These are phyloP conservation scores for Noctilio leporinus DNA, from an alignment of 2,113 vertebrate species.

Conservation along the genomic window DNA sequence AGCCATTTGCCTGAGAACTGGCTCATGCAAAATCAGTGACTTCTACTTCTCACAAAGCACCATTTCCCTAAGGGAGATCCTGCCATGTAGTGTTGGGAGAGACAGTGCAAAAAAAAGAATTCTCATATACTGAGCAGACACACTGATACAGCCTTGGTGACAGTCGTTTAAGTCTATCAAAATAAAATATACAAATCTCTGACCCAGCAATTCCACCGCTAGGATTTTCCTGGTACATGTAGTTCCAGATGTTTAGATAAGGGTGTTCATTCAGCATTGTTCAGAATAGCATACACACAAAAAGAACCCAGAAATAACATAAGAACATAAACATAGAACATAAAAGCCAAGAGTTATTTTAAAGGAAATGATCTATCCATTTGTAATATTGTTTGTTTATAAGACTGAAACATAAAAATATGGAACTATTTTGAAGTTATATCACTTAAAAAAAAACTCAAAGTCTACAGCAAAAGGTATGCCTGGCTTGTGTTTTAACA, in stretches of 20 bases:
- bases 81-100: background rate
- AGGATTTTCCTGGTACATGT: background rate
- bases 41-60: conserved; percentile 1
- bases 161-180: background rate
- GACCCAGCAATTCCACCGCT: background rate
- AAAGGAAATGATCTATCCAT: background rate
- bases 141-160: background rate
- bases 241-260: background rate
- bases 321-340: background rate
- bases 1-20: background rate
- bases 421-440: background rate
- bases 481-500: background rate
- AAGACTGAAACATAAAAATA: background rate
- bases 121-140: background rate
- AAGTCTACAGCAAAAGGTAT: background rate
- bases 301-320: background rate
- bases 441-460: background rate
- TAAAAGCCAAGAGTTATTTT: background rate
- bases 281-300: background rate
- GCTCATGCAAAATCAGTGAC: background rate
- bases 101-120: background rate
- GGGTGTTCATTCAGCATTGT: background rate
- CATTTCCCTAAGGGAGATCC: background rate
- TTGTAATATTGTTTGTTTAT: background rate
- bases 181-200: conserved; percentile 22